phyloP scores from a whole-genome alignment of 1,140 invertebrate genomes.

The Drosophila ohnishii region DNA sequence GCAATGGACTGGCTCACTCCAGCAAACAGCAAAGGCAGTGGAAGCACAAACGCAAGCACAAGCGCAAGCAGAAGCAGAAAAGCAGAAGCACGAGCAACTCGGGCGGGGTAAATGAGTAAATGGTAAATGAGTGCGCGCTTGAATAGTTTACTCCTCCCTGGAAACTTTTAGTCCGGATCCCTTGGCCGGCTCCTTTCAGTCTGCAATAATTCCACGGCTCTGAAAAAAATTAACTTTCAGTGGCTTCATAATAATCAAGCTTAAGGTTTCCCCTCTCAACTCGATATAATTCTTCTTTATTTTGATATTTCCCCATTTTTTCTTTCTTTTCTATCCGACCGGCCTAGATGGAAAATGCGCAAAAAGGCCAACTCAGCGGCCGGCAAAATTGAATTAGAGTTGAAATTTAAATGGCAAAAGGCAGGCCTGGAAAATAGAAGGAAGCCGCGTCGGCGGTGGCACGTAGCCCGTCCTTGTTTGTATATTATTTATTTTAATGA shows the following conservation, averaged over 20 bases:
- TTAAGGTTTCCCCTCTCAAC: constrained; percentile 55
- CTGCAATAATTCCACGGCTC: constrained; percentile 28
- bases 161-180: constrained; percentile 13
- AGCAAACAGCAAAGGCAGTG: constrained; percentile 34
- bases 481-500: constrained; percentile 72
- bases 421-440: constrained; percentile 6
- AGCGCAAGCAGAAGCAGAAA: constrained; percentile 16
- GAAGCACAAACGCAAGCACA: not conserved
- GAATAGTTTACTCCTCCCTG: constrained; percentile 62
- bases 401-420: constrained; percentile 69
- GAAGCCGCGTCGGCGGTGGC: constrained; percentile 9
- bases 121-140: constrained; percentile 71
- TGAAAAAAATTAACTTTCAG: constrained; percentile 45
- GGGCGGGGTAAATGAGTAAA: constrained; percentile 36
- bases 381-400: constrained; percentile 78
- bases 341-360: constrained; percentile 30
- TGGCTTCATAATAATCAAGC: constrained; percentile 70
- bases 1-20: constrained; percentile 73
- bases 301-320: constrained; percentile 27
- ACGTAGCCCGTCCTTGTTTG: constrained; percentile 51
- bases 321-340: constrained; percentile 6
- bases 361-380: constrained; percentile 70
- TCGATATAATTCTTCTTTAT: constrained; percentile 41
- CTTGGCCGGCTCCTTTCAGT: not conserved
- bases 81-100: not conserved